phyloP scores from a whole-genome alignment of 2,888 invertebrate genomes.

The Bombylius discolor region DNA sequence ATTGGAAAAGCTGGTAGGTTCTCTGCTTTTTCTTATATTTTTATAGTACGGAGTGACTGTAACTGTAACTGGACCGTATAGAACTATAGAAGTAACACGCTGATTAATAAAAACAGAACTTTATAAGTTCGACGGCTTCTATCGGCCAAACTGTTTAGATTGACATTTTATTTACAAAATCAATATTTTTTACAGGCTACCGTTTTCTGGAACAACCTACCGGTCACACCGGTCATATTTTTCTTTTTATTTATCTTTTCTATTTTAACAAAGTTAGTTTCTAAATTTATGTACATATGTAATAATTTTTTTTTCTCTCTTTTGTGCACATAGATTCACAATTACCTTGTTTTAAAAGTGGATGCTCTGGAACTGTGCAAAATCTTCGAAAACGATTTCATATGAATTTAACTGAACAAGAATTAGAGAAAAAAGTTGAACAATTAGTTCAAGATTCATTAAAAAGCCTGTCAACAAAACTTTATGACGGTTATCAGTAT shows the following conservation, averaged over 20 bases:
- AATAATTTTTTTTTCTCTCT: neutral
- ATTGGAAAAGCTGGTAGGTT: too few relatives aligned
- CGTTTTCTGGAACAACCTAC: too few relatives aligned
- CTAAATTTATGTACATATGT: neutral
- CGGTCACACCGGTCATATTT: too few relatives aligned
- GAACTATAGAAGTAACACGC: too few relatives aligned
- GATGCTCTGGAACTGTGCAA: constrained; percentile 71
- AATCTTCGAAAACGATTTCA: constrained; percentile 91
- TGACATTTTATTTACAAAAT: too few relatives aligned
- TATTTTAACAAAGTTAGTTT: neutral
- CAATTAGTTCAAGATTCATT: constrained; percentile 88
- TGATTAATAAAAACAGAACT: too few relatives aligned
- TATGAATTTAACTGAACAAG: constrained; percentile 84
- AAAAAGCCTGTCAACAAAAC: constrained; percentile 89
- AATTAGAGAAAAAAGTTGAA: constrained; percentile 83
- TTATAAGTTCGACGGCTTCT: too few relatives aligned
- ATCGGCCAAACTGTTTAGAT: too few relatives aligned
- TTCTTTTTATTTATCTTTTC: neutral
- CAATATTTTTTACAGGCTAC: too few relatives aligned
- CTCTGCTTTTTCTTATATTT: too few relatives aligned
- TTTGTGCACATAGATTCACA: constrained; percentile 60
- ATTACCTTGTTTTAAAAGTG: constrained; percentile 90
- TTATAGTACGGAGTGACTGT: too few relatives aligned
- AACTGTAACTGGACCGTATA: too few relatives aligned
- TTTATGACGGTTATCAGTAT: constrained; percentile 99